Conservation (phyloP, 2,888 invertebrate genomes). For the Philaethria dido region DNA sequence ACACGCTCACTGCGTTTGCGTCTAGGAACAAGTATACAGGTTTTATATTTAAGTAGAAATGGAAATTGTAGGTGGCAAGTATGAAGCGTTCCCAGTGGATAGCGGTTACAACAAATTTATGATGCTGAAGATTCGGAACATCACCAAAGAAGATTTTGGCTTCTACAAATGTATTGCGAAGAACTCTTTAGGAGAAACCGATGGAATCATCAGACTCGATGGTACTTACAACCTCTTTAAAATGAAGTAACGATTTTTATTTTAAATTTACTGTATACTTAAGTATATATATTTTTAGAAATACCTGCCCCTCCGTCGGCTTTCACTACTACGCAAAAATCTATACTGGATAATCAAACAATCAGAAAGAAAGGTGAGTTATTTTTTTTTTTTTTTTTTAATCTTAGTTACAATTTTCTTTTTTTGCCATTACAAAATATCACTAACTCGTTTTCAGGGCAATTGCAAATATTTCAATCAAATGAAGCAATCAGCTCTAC, state of each 20-base stretch:
- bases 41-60: slow-evolving; percentile 85
- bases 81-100: slow-evolving; percentile 93
- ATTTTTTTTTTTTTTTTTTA: neutral
- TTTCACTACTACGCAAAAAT: slow-evolving; percentile 84
- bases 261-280: slow-evolving; percentile 29
- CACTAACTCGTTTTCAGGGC: slow-evolving; percentile 56
- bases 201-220: slow-evolving; percentile 94
- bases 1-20: slow-evolving; percentile 30
- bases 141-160: slow-evolving; percentile 92
- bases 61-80: slow-evolving; percentile 93
- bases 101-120: slow-evolving; percentile 96
- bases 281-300: slow-evolving; percentile 79
- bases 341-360: slow-evolving; percentile 74
- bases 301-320: slow-evolving; percentile 92
- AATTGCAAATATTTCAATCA: slow-evolving; percentile 62
- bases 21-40: slow-evolving; percentile 52
- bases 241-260: slow-evolving; percentile 18
- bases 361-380: slow-evolving; percentile 73
- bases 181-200: slow-evolving; percentile 95
- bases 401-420: neutral
- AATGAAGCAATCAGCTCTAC: slow-evolving; percentile 76
- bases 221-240: slow-evolving; percentile 81
- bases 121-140: slow-evolving; percentile 94
- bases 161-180: slow-evolving; percentile 96
- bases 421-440: slow-evolving; percentile 7